Percentiles rank a stretch among this genome's conserved stretches.
These are phyloP conservation scores for Vultur gryphus DNA, from an alignment of 2,797 vertebrate genomes.

Conservation along the genomic window DNA sequence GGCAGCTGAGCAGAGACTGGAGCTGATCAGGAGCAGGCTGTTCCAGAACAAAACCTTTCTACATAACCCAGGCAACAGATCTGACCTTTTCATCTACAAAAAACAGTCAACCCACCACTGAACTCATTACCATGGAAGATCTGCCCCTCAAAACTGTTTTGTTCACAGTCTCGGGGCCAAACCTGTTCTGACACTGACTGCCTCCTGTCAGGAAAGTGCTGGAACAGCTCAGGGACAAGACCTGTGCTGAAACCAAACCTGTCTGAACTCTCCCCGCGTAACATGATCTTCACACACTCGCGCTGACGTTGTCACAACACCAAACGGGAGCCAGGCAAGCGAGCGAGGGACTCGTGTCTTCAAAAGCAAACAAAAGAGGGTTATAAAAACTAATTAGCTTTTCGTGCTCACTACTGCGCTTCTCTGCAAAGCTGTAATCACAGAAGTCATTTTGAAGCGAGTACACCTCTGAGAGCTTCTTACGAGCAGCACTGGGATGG, in stretches of 20 bases:
- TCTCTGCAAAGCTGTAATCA: background rate
- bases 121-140: background rate
- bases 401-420: background rate
- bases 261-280: background rate
- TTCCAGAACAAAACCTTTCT: conserved; percentile 39
- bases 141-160: background rate
- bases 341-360: background rate
- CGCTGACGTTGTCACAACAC: background rate
- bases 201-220: background rate
- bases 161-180: background rate
- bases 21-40: background rate
- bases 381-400: conserved; percentile 45
- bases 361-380: conserved; percentile 25
- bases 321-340: background rate
- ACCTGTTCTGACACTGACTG: background rate
- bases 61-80: background rate
- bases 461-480: background rate
- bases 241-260: conserved; percentile 41
- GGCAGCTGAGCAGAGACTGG: background rate
- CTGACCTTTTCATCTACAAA: conserved; percentile 12
- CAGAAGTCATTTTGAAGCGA: background rate
- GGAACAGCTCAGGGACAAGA: conserved; percentile 1
- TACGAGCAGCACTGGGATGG: background rate
- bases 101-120: background rate
- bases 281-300: background rate